Evolutionary conservation across 2,797 vertebrate genomes (phyloP).

Genomic region (Iguana delicatissima): DNA sequence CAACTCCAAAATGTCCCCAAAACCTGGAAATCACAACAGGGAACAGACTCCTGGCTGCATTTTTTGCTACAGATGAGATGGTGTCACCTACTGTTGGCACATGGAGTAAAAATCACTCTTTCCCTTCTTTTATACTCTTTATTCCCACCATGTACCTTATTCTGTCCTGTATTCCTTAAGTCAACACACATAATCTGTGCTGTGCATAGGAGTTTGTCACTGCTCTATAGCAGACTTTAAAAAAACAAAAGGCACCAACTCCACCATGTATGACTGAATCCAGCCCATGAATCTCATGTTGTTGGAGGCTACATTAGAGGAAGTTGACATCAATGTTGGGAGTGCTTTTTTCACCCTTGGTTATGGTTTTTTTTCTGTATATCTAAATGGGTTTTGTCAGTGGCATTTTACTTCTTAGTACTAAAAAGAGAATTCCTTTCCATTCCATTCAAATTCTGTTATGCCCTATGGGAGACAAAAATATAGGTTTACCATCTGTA

Average conservation of each 20-base stretch:
- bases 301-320: not conserved
- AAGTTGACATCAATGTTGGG: not conserved
- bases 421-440: slow-evolving; percentile 35
- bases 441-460: slow-evolving; percentile 38
- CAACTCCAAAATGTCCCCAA: too few species aligned
- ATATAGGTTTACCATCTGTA: slow-evolving; percentile 35
- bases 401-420: slow-evolving; percentile 18
- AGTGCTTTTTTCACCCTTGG: not conserved
- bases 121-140: not conserved
- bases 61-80: too few species aligned
- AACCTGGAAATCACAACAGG: too few species aligned
- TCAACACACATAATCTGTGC: not conserved
- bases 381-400: slow-evolving; percentile 7
- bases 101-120: not conserved
- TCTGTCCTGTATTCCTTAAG: not conserved
- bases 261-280: not conserved
- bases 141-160: not conserved
- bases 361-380: not conserved
- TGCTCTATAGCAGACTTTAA: too few species aligned
- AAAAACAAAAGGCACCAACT: not conserved
- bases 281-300: not conserved
- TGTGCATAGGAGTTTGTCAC: not conserved
- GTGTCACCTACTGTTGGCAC: too few species aligned
- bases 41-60: too few species aligned
- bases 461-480: slow-evolving; percentile 20